Evolutionary conservation across 1,140 invertebrate species (phyloP), one percentile per base, ranked within the genome.

Genomic region (Lepidurus arcticus): DNA sequence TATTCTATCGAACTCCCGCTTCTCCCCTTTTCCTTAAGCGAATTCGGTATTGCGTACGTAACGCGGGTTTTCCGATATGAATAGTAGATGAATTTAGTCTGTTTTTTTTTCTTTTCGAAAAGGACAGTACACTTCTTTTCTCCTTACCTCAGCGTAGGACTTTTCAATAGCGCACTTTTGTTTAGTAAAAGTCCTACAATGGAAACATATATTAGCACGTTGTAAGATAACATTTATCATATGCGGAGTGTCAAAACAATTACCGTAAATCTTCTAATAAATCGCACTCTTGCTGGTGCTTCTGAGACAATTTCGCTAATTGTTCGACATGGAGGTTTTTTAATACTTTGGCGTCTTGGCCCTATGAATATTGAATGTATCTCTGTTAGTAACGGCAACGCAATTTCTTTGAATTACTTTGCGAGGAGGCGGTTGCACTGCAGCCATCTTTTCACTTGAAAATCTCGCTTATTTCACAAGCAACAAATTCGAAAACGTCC

Each of bases 201-300:
- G 78, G 78, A 73, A 80, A 44, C 75, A 65, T 76, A 45, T 53
- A 16, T 75, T n/a, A 11, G 13, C 65, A 11, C 34, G 8, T 10
- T 47, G 53, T 26, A 34, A 21, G 34, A 42, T 9, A 79, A 42
- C 4, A n/a, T 43, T 44, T 21, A 76, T 77, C 76, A 79, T 76
- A 34, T 34, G 34, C 34, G 34, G 34, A 4, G 34, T 34, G 34
- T 34, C 34, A 34, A 34, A 34, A 3, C 34, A 34, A 34, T 34
- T 34, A 79, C 87, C 94, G 91, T 75, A 98, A 92, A 84, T 97
- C 95, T 87, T 98, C 96, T 74, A 98, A 86, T 79, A 98, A 87
- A 84, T 98, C 95, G 86, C 93, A 95, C 84, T 98, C 96, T 87
- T 97, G 95, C 85, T 97, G 95, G 85, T 97, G 96, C 86, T 98